Base-by-base conservation (phyloP, 2,797 vertebrate species). In the Enteromius argenteus region DNA sequence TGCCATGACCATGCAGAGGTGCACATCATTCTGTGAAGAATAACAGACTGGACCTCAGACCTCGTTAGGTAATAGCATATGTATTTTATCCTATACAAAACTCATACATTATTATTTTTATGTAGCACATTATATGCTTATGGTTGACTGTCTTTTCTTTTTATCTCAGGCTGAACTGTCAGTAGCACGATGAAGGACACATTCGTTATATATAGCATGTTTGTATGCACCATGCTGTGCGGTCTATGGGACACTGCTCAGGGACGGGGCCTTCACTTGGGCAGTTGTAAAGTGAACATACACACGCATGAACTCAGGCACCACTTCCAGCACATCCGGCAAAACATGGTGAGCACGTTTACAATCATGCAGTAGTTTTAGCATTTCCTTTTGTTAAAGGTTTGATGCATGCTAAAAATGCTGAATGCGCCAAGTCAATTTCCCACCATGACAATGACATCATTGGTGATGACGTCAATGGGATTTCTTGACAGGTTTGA, bases 261-360 rank as follows among this genome's bases (percentile, higher is more conserved):
- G 32, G 88, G 90, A 10, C 88, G 85, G 13, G 85, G 71, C n/a
- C 85, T 95, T 58, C 90, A 88, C n/a, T 79, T 95, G 62, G 89
- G 92, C 73, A 90, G 79, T 79, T 96, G 96, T 81, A 81, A 88
- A 5, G 88, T 95, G 87, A 92, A 73, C 0, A 90, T 94, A 44
- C 92, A 96, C 91, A 92, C 85, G 8, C 90, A 92, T 0, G 95
- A 96, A 66, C 91, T 96, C 67, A 90, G 87, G 27, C 91, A 88
- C 82, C 85, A 95, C 75, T 94, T 95, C 89, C 73, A 88, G 1
- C 79, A 90, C 76, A 92, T 96, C 23, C 92, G 90, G 9, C 53
- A 89, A 21, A 81, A 83, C 23, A 90, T 78, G 80, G 96, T 96
- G 80, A 94, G 95, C 21, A 60, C 1, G 0, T 51, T 21, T 39